Evolutionary conservation across 37 sponge, comb jelly and placozoan species (phyloP).

Genomic region (Sycon ciliatum): DNA sequence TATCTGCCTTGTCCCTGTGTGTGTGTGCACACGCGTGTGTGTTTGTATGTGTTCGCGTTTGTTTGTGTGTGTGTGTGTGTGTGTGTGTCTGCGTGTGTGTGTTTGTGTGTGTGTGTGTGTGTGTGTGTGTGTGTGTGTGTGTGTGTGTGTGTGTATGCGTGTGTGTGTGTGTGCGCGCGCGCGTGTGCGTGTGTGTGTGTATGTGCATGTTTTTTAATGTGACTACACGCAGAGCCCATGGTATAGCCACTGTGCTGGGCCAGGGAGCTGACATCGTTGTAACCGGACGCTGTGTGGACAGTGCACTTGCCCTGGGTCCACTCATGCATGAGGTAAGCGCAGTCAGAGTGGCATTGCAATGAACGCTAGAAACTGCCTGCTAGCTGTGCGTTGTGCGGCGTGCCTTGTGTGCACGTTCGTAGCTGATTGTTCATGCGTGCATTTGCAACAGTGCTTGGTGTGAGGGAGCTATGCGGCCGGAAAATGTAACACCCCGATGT

Average conservation of each 20-base stretch:
- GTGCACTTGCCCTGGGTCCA: conserved; percentile 84
- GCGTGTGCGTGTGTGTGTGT: neutral
- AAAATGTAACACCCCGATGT: no score
- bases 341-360: neutral
- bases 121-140: conserved; percentile 1
- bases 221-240: conserved; percentile 53
- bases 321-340: conserved; percentile 73
- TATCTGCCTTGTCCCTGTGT: neutral
- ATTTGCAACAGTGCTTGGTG: no score
- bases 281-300: conserved; percentile 91
- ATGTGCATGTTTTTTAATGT: neutral
- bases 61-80: neutral
- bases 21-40: neutral
- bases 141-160: neutral
- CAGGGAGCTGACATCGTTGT: conserved; percentile 87
- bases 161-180: neutral
- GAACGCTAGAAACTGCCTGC: neutral
- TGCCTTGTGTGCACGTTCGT: neutral
- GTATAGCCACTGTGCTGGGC: conserved; percentile 75
- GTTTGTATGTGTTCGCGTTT: neutral
- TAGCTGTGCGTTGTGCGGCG: no score
- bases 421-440: neutral
- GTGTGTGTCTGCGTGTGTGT: neutral
- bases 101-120: conserved; percentile 1
- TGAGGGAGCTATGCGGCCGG: no score